These are phyloP conservation scores for Fukomys damarensis DNA, from an alignment of 2,113 vertebrate genomes.

Conservation along the genomic window DNA sequence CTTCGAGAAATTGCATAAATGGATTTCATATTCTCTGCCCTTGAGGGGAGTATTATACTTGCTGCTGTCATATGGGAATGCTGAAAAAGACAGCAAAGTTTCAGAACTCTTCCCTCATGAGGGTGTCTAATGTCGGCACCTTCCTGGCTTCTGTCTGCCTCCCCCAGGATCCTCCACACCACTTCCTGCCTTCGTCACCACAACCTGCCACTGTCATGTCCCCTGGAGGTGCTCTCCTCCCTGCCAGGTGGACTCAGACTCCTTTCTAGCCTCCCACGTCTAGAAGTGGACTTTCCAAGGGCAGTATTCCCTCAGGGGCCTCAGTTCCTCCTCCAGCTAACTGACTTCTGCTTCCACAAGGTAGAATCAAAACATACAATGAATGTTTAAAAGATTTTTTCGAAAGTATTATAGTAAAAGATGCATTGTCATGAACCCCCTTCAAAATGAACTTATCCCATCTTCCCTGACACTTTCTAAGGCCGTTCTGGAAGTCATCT, in stretches of 20 bases:
- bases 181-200: not conserved
- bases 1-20: not conserved
- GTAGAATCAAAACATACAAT: not conserved
- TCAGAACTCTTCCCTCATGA: too few species aligned
- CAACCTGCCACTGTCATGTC: accelerated
- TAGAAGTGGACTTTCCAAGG: not conserved
- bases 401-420: not conserved
- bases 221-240: not conserved
- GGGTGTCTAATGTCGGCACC: not conserved
- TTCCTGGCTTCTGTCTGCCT: not conserved
- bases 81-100: not conserved
- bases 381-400: not conserved
- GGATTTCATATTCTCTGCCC: not conserved
- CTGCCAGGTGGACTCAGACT: accelerated
- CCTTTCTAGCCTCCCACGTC: not conserved
- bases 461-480: not conserved
- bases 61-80: not conserved
- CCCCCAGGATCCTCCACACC: not conserved
- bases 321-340: not conserved
- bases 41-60: not conserved
- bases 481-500: not conserved
- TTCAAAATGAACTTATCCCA: not conserved
- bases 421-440: not conserved
- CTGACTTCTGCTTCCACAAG: not conserved
- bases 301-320: not conserved